Evolutionary conservation across 2,888 invertebrate species (phyloP).

Genomic region (Fragum fragum): DNA sequence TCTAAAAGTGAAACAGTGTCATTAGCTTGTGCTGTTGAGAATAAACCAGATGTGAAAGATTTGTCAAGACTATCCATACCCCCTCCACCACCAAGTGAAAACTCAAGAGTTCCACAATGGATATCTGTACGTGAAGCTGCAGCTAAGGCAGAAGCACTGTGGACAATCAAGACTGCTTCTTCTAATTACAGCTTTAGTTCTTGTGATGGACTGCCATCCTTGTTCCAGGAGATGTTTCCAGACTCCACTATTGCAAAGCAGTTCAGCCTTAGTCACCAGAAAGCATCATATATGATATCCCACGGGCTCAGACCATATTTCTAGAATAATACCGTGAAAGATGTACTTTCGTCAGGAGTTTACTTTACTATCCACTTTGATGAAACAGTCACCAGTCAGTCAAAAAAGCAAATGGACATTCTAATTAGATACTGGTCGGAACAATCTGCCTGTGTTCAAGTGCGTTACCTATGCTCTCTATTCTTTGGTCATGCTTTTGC

Average conservation of each 20-base stretch:
- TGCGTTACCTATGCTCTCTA: conserved; percentile 15
- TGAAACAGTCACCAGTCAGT: conserved; percentile 31
- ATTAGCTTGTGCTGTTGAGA: conserved; percentile 2
- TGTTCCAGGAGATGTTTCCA: conserved; percentile 31
- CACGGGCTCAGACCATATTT: conserved; percentile 19
- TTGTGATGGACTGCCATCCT: not conserved
- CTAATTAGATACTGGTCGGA: conserved; percentile 24
- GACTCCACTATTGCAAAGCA: conserved; percentile 31
- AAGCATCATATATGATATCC: conserved; percentile 30
- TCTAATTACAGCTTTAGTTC: conserved; percentile 26
- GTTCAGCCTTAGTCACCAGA: conserved; percentile 27
- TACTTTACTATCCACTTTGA: conserved; percentile 28
- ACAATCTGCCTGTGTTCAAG: not conserved
- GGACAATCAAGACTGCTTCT: conserved; percentile 24
- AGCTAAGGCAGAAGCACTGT: conserved; percentile 25
- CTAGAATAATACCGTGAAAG: conserved; percentile 19
- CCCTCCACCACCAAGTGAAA: conserved; percentile 17
- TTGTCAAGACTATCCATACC: conserved; percentile 10
- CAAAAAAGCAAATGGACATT: conserved; percentile 28
- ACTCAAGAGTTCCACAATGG: conserved; percentile 8
- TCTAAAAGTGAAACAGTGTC: conserved; percentile 6
- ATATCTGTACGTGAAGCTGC: conserved; percentile 15
- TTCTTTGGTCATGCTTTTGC: conserved; percentile 34
- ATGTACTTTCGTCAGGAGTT: conserved; percentile 23
- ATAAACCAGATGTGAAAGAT: conserved; percentile 4